phyloP scores from a whole-genome alignment of 2,888 invertebrate species.

The Harpalus rubripes region DNA sequence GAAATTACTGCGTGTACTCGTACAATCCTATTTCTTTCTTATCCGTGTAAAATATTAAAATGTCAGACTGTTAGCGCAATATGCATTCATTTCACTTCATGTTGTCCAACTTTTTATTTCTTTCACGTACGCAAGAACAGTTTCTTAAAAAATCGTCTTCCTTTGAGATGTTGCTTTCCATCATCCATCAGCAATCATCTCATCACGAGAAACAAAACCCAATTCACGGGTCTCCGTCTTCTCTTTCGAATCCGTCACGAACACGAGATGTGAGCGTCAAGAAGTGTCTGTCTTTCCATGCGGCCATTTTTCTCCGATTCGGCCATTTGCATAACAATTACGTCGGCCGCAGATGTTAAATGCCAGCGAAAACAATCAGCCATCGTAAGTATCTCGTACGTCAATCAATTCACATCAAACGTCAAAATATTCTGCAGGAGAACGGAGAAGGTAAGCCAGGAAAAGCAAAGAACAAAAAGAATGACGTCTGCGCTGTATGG shows the following conservation, averaged over 20 bases:
- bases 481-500: slow-evolving; percentile 9
- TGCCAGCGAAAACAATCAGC: slow-evolving; percentile 61
- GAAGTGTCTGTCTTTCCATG: slow-evolving; percentile 24
- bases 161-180: not conserved
- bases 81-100: not conserved
- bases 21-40: not conserved
- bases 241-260: slow-evolving; percentile 27
- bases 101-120: not conserved
- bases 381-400: slow-evolving; percentile 57
- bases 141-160: not conserved
- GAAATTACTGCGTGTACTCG: no score
- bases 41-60: not conserved
- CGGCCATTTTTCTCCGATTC: slow-evolving; percentile 41
- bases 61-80: not conserved
- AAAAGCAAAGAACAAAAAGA: slow-evolving; percentile 14
- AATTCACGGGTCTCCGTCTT: not conserved
- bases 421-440: slow-evolving; percentile 54
- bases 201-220: slow-evolving; percentile 20
- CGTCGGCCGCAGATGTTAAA: slow-evolving; percentile 47
- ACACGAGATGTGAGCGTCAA: slow-evolving; percentile 39
- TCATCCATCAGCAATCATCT: slow-evolving; percentile 26
- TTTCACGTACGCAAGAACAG: not conserved
- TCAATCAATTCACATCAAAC: slow-evolving; percentile 61
- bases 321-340: slow-evolving; percentile 64
- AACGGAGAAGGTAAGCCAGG: slow-evolving; percentile 21